Evolutionary conservation across 2,888 invertebrate species (phyloP).

Genomic region (Ochropleura plecta): DNA sequence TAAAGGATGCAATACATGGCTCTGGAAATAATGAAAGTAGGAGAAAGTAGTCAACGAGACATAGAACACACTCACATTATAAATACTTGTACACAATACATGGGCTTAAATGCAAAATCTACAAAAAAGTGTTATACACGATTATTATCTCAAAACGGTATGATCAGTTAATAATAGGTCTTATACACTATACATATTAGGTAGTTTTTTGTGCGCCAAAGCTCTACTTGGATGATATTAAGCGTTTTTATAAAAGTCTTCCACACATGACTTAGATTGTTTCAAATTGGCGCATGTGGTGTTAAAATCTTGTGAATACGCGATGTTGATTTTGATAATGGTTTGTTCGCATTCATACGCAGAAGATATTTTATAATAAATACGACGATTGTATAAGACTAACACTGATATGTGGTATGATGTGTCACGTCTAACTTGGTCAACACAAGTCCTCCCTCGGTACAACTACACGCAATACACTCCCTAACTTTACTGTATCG

Average conservation of each 20-base stretch:
- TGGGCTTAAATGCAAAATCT: conserved; percentile 89
- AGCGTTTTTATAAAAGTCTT: conserved; percentile 73
- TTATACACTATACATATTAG: conserved; percentile 84
- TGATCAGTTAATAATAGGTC: conserved; percentile 85
- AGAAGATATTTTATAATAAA: conserved; percentile 71
- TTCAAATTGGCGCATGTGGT: conserved; percentile 57
- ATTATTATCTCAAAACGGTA: conserved; percentile 87
- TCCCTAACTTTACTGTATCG: conserved; percentile 60
- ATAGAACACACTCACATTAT: conserved; percentile 87
- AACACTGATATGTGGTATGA: conserved; percentile 89
- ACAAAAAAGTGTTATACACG: conserved; percentile 88
- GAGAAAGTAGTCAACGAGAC: conserved; percentile 76
- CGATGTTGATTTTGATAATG: conserved; percentile 9
- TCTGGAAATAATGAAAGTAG: conserved; percentile 64
- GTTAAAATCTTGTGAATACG: conserved; percentile 23
- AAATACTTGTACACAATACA: conserved; percentile 88
- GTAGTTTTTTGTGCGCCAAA: conserved; percentile 87
- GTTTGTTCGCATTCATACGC: conserved; percentile 65
- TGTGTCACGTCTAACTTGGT: conserved; percentile 88
- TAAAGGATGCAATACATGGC: conserved; percentile 57
- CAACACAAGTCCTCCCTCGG: conserved; percentile 61
- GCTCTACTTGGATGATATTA: conserved; percentile 86
- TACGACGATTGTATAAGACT: conserved; percentile 76
- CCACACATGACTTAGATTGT: conserved; percentile 68
- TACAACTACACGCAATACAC: conserved; percentile 20